These are phyloP conservation scores for Ooceraea biroi DNA, from an alignment of 1,140 invertebrate species.

Conservation along the genomic window DNA sequence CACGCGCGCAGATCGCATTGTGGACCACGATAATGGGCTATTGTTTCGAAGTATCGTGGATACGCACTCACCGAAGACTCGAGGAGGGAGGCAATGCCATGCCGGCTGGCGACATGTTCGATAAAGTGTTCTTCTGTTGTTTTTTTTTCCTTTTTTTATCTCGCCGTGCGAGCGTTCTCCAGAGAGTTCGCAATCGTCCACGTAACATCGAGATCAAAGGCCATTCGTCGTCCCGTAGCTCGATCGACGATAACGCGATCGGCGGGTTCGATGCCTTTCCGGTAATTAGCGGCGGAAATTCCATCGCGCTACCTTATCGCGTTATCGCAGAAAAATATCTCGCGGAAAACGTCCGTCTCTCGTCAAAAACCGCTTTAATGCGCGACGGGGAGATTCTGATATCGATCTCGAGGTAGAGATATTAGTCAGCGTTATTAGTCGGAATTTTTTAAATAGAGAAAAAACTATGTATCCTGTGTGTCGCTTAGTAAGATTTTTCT, in stretches of 20 bases:
- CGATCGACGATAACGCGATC: constrained; percentile 26
- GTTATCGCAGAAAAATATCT: background rate
- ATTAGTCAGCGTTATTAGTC: constrained; percentile 3
- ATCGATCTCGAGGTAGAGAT: background rate
- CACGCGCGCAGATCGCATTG: constrained; percentile 43
- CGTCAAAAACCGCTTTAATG: constrained; percentile 12
- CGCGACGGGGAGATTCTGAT: background rate
- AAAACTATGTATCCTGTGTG: too few relatives aligned
- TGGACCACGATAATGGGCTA: constrained; percentile 59
- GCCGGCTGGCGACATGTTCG: constrained; percentile 37
- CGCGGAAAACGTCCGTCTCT: background rate
- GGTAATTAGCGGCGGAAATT: constrained; percentile 20
- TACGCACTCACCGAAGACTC: constrained; percentile 25
- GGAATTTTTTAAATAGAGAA: background rate
- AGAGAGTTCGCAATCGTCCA: constrained; percentile 22
- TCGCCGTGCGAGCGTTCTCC: background rate
- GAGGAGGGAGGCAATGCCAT: background rate
- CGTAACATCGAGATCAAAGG: constrained; percentile 17
- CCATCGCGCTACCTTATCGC: background rate
- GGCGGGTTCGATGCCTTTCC: background rate
- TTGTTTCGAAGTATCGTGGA: constrained; percentile 43
- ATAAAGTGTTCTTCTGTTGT: constrained; percentile 30
- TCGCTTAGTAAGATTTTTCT: background rate
- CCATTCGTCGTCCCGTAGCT: constrained; percentile 10
- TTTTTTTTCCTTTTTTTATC: background rate